Conservation (phyloP, 2,888 invertebrate species). For the Scrobipalpa atriplicella region DNA sequence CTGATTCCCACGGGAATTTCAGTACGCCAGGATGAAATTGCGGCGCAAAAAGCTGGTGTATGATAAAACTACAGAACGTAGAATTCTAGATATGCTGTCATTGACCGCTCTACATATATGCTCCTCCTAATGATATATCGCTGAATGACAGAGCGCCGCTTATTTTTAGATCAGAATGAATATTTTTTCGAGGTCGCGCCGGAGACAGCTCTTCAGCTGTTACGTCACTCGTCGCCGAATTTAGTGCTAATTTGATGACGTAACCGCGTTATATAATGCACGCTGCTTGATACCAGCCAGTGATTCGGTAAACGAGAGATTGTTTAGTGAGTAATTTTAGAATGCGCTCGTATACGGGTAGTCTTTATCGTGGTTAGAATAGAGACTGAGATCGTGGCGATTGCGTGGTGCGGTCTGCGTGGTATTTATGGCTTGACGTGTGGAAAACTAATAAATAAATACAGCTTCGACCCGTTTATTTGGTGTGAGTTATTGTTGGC, state of each 20-base stretch:
- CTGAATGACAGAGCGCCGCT: conserved; percentile 61
- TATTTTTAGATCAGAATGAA: conserved; percentile 67
- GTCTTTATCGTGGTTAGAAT: neutral
- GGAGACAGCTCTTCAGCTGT: conserved; percentile 49
- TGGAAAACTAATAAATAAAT: conserved; percentile 1
- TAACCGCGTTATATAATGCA: conserved; percentile 17
- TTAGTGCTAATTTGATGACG: conserved; percentile 37
- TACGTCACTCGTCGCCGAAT: conserved; percentile 55
- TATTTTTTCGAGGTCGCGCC: conserved; percentile 65
- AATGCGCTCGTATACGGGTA: conserved; percentile 4
- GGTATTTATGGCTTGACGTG: neutral
- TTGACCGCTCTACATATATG: conserved; percentile 73
- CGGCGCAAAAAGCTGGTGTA: no score
- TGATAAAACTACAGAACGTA: neutral
- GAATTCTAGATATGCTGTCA: conserved; percentile 56
- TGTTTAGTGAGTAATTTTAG: conserved; percentile 4
- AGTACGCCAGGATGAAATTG: no score
- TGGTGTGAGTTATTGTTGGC: conserved; percentile 14
- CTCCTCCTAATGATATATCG: conserved; percentile 62
- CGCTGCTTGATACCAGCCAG: neutral
- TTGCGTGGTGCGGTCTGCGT: neutral
- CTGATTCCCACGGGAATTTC: no score
- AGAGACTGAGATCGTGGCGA: neutral
- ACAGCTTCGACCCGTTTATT: conserved; percentile 4
- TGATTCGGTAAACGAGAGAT: conserved; percentile 3